Percentiles rank a stretch among this genome's conserved stretches.
Conservation (phyloP, 2,888 invertebrate genomes). For the Drosophila leonis region DNA sequence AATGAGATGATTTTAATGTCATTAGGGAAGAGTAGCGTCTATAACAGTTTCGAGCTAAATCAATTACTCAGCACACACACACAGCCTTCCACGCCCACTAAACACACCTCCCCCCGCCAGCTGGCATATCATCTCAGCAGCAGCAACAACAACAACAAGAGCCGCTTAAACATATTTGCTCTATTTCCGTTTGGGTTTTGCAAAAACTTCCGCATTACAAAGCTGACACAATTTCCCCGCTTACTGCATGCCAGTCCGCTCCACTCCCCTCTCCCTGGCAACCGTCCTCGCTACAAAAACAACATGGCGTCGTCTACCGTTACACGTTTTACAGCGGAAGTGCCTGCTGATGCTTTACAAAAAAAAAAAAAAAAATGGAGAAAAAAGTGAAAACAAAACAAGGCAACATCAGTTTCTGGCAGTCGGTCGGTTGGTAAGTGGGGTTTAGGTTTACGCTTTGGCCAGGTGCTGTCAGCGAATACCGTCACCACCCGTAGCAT, state of each 20-base stretch:
- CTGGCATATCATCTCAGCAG: slow-evolving; percentile 32
- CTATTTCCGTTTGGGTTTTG: slow-evolving; percentile 80
- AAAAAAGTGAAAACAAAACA: slow-evolving; percentile 28
- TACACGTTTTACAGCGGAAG: slow-evolving; percentile 73
- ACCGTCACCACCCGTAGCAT: slow-evolving; percentile 4
- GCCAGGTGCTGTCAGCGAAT: slow-evolving; percentile 42
- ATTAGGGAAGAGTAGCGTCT: slow-evolving; percentile 21
- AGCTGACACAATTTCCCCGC: slow-evolving; percentile 77
- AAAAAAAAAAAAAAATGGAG: slow-evolving; percentile 8
- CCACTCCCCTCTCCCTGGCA: background rate
- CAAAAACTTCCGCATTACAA: slow-evolving; percentile 80
- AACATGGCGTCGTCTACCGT: slow-evolving; percentile 48
- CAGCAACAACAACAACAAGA: slow-evolving; percentile 40
- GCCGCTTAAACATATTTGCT: slow-evolving; percentile 79
- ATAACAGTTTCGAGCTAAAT: slow-evolving; percentile 43
- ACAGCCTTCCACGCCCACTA: background rate
- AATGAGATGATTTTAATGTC: background rate
- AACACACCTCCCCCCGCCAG: background rate
- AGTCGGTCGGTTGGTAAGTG: slow-evolving; percentile 6
- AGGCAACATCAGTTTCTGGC: slow-evolving; percentile 46
- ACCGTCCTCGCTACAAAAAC: slow-evolving; percentile 32
- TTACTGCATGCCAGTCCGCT: slow-evolving; percentile 12
- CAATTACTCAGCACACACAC: slow-evolving; percentile 45
- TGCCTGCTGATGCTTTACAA: slow-evolving; percentile 63
- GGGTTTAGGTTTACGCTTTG: slow-evolving; percentile 29